Evolutionary conservation across 1,140 invertebrate genomes (phyloP), one percentile per base, ranked within the genome.

Genomic region (Diploscapter pachys): DNA sequence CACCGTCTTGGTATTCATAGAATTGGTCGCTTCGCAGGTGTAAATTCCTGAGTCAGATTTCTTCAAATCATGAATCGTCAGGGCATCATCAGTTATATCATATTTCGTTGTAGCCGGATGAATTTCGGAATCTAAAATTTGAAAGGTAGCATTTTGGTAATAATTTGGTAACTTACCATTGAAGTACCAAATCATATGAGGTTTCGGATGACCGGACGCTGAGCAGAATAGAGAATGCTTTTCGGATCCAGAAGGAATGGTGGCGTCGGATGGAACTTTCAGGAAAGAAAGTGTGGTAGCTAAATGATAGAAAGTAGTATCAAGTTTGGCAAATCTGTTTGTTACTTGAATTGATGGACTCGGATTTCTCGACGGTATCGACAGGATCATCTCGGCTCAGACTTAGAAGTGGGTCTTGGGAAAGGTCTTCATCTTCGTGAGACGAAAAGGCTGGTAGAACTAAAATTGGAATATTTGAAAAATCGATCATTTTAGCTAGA

Each of bases 161-260:
- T 3, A 8, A 72, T 31, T 72, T 11, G 31, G 31, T 59, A n/a
- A 6, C 66, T 54, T 8, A 68, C 66, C 66, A 55, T 68, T 55
- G 56, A 68, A 68, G 11, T 68, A 55, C 66, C 66, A 68, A 55
- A 68, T 31, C 11, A 74, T 71, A 5, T n/a, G 53, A 2, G 95
- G 94, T 76, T 90, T 89, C 11, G 94, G 94, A 2, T 94, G 93
- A 56, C 94, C 94, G 52, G 90, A 90, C 8, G 93, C 93, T 80
- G 92, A 88, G 86, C 95, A 97, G 31, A 88, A 89, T 71, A 97
- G 89, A 31, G 48, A 8, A 68, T 68, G 66, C 13, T n/a, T 55
- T 5, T 50, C 51, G 5, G 9, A 5, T 5, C 52, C 66, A 9
- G 66, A 6, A 54, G 66, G 66, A 48, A 68, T 68, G 9, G 66